Evolutionary conservation across 1,140 invertebrate species (phyloP).

Genomic region (Diachasma alloeum): DNA sequence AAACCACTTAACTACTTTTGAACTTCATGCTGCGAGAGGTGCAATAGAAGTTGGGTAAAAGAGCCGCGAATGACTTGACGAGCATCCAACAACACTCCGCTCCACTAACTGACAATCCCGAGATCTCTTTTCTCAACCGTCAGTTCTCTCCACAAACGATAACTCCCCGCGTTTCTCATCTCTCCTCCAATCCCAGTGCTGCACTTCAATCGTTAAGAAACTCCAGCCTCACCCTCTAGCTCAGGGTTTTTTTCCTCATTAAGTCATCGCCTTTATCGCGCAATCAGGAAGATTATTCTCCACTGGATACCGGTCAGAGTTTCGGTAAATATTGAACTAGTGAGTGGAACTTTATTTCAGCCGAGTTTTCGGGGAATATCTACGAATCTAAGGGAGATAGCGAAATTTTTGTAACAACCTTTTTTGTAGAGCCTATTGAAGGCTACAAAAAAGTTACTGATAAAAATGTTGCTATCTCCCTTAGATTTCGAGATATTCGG

Average conservation of each 20-base stretch:
- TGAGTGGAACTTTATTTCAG: neutral
- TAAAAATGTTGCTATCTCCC: too few relatives aligned
- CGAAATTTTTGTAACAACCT: too few relatives aligned
- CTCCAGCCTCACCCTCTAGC: neutral
- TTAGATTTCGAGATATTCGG: too few relatives aligned
- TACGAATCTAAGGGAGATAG: too few relatives aligned
- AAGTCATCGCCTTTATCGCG: neutral
- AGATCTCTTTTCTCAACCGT: conserved; percentile 3
- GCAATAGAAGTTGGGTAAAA: conserved; percentile 26
- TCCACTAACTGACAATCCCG: neutral
- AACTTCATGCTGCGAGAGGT: conserved; percentile 11
- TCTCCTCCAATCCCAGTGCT: neutral
- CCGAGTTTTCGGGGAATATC: too few relatives aligned
- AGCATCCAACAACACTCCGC: conserved; percentile 14
- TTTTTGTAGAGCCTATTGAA: too few relatives aligned
- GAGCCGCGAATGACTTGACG: conserved; percentile 13
- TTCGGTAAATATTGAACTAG: neutral
- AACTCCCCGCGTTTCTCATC: neutral
- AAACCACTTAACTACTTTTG: neutral
- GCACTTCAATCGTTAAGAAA: neutral
- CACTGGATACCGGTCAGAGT: neutral
- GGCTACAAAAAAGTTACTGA: too few relatives aligned
- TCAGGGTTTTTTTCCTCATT: too few relatives aligned
- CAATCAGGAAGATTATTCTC: neutral
- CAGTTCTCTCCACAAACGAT: neutral